Evolutionary conservation across 2,797 vertebrate genomes (phyloP).

Genomic region (Urosaurus nigricauda): DNA sequence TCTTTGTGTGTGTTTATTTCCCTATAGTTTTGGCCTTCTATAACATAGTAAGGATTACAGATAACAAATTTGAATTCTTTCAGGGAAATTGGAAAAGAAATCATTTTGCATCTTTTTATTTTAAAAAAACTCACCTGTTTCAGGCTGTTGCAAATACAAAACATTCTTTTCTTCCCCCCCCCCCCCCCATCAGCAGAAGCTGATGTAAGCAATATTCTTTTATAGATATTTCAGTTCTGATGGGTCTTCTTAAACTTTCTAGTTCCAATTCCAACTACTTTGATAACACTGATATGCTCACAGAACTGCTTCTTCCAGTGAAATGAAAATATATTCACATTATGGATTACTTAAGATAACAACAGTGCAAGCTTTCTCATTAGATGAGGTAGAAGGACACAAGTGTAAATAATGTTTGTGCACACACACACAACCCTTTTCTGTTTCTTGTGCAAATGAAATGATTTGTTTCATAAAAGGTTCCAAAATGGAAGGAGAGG

Average conservation of each 20-base stretch:
- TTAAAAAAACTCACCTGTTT: conserved; percentile 55
- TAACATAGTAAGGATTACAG: conserved; percentile 42
- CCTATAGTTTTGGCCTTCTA: conserved; percentile 5
- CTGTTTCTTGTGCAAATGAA: too few species aligned
- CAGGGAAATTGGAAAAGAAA: conserved; percentile 48
- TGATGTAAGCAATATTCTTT: conserved; percentile 53
- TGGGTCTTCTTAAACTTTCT: conserved; percentile 45
- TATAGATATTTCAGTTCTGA: conserved; percentile 40
- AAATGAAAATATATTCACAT: too few species aligned
- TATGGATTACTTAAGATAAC: neutral
- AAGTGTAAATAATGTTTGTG: too few species aligned
- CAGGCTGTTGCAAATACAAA: conserved; percentile 50
- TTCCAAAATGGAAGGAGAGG: too few species aligned
- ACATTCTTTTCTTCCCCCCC: conserved; percentile 46
- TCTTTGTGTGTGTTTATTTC: neutral
- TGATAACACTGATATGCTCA: neutral
- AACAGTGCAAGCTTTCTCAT: neutral
- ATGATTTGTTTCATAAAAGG: too few species aligned
- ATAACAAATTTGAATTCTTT: conserved; percentile 31
- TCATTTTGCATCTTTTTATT: conserved; percentile 49
- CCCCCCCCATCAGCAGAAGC: conserved; percentile 11
- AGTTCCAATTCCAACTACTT: neutral
- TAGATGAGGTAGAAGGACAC: neutral
- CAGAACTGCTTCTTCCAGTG: neutral
- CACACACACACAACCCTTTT: too few species aligned